These are phyloP conservation scores for Fragum sueziense DNA, from an alignment of 2,888 invertebrate genomes.

Conservation along the genomic window DNA sequence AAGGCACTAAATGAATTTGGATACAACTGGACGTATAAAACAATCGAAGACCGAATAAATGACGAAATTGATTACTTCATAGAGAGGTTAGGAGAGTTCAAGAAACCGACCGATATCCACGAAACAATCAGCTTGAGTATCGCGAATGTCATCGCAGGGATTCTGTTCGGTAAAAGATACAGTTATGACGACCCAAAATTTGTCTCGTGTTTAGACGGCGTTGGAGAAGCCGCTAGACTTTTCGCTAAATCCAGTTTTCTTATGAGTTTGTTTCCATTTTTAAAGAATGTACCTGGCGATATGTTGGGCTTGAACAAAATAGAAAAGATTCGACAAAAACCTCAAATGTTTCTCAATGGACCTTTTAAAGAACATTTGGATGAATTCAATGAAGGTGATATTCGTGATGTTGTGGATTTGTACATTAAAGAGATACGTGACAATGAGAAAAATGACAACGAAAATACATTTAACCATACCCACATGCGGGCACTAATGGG, in stretches of 20 bases:
- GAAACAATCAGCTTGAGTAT: slow-evolving; percentile 46
- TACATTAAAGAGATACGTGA: slow-evolving; percentile 38
- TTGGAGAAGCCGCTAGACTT: slow-evolving; percentile 42
- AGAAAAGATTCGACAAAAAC: slow-evolving; percentile 40
- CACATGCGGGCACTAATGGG: slow-evolving; percentile 55
- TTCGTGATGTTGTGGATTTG: slow-evolving; percentile 42
- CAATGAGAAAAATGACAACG: slow-evolving; percentile 15
- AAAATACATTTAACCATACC: slow-evolving; percentile 26
- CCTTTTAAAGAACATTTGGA: slow-evolving; percentile 28
- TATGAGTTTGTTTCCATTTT: slow-evolving; percentile 48
- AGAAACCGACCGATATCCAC: slow-evolving; percentile 38
- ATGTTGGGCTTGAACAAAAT: slow-evolving; percentile 42
- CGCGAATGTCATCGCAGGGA: slow-evolving; percentile 52
- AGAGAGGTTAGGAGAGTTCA: slow-evolving; percentile 9
- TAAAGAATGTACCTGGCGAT: slow-evolving; percentile 44
- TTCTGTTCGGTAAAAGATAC: slow-evolving; percentile 54
- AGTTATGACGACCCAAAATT: slow-evolving; percentile 50
- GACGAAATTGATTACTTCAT: slow-evolving; percentile 48
- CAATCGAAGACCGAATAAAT: slow-evolving; percentile 56
- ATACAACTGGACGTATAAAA: slow-evolving; percentile 42
- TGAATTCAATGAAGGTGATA: slow-evolving; percentile 28
- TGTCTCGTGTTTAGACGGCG: slow-evolving; percentile 41
- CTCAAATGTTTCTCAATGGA: slow-evolving; percentile 38
- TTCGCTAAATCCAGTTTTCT: slow-evolving; percentile 42
- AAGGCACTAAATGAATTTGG: slow-evolving; percentile 55